phyloP scores from a whole-genome alignment of 2,113 vertebrate species.

The Boulengeromyrus knoepffleri region DNA sequence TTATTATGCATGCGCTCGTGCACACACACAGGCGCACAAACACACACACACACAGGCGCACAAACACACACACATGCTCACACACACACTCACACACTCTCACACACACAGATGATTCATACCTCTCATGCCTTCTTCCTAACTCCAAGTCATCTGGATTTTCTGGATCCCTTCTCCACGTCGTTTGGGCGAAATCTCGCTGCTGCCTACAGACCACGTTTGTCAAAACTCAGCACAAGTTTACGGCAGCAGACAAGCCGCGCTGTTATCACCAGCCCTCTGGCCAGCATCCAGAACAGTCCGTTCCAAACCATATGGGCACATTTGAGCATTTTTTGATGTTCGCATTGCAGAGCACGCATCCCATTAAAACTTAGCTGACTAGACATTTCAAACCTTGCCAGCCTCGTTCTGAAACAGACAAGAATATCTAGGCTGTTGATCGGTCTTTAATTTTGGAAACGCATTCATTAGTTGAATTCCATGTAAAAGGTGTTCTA shows the following conservation, averaged over 20 bases:
- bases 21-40: conserved; percentile 12
- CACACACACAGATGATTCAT: not conserved
- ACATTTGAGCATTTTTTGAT: conserved; percentile 38
- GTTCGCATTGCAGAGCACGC: conserved; percentile 31
- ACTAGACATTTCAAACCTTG: conserved; percentile 29
- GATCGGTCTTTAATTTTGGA: not conserved
- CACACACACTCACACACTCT: not conserved
- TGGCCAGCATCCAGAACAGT: conserved; percentile 38
- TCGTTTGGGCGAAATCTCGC: not conserved
- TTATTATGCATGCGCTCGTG: conserved; percentile 7
- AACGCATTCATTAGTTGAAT: not conserved
- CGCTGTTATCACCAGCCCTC: not conserved
- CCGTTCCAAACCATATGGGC: conserved; percentile 49
- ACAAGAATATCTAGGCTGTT: not conserved
- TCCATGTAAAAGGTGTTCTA: not conserved
- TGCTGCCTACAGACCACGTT: not conserved
- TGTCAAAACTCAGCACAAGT: conserved; percentile 7
- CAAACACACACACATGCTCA: not conserved
- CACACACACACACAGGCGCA: too few species aligned
- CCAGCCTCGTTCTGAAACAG: conserved; percentile 15
- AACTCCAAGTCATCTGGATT: not conserved
- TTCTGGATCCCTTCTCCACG: not conserved
- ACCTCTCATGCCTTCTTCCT: conserved; percentile 9
- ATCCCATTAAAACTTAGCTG: conserved; percentile 32
- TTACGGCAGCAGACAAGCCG: not conserved